Evolutionary conservation across 2,888 invertebrate species (phyloP), one percentile per base, ranked within the genome.

Genomic region (Mimumesa dahlbomi): DNA sequence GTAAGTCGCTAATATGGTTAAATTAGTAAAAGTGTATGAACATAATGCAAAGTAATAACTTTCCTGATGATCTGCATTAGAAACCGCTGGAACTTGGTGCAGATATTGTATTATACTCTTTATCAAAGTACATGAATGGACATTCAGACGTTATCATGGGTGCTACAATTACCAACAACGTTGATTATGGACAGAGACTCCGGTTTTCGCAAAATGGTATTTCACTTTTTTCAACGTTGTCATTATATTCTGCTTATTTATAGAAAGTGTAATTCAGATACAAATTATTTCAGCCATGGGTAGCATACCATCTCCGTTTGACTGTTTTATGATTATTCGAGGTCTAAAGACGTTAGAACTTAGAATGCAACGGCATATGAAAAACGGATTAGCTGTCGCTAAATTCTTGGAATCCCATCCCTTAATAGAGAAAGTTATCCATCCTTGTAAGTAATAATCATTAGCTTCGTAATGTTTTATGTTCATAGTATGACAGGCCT

Each of bases 121-220:
- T 98, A 57, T 98, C 98, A 0, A 99, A 99, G 90, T 99, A 98
- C 88, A 96, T 99, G 94, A 99, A 99, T 90, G 99, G 99, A 0
- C 99, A 99, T 90, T 94, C 97, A 0, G 99, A 99, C 90, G 95
- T 98, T 16, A 94, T 99, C 4, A 99, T 99, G 99, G 99, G 99
- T 1, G 95, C 96, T 13, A 93, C 94, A 5, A 91, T 95, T 31
- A 92, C 95, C 2, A 96, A 94, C 79, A 92, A 93, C 79, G 93
- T 95, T 40, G 93, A 93, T 43, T 82, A 98, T 2, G 93, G 93
- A 70, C 90, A 93, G 9, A 92, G 92, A 85, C 90, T 99, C 31
- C 92, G 93, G 78, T 98, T 96, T 90, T 91, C 97, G 69, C 98
- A 98, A 91, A 97, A 97, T 87, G 93, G 97, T 96, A 91, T 87